Evolutionary conservation across 37 sponge, comb jelly and placozoan species (phyloP).

Genomic region (Ianthella basta): DNA sequence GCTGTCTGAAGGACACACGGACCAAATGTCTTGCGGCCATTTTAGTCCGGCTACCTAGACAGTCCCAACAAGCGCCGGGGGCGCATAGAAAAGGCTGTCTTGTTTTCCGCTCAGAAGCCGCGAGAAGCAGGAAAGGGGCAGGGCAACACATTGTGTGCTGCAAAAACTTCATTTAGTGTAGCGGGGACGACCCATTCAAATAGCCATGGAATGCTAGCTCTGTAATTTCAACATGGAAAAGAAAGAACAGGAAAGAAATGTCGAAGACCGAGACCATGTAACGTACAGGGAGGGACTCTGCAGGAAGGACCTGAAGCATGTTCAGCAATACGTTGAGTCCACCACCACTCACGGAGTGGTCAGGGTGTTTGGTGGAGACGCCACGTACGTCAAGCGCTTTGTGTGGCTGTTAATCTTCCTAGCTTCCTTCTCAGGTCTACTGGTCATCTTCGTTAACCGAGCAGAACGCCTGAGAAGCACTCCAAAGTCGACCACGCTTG

Average conservation of each 20-base stretch:
- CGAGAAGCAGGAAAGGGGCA: too few relatives aligned
- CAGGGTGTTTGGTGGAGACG: neutral
- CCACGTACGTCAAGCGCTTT: neutral
- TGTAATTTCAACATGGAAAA: too few relatives aligned
- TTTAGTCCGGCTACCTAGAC: too few relatives aligned
- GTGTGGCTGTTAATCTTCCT: neutral
- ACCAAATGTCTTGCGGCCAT: too few relatives aligned
- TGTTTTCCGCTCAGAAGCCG: too few relatives aligned
- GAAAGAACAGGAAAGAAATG: neutral
- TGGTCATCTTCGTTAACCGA: constrained; percentile 26
- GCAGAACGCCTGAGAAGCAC: neutral
- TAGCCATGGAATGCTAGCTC: too few relatives aligned
- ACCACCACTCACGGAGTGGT: constrained; percentile 24
- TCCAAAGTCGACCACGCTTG: neutral
- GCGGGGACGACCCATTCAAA: too few relatives aligned
- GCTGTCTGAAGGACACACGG: too few relatives aligned
- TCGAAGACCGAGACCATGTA: neutral
- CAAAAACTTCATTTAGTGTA: too few relatives aligned
- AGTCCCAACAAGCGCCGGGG: too few relatives aligned
- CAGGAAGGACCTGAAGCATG: neutral
- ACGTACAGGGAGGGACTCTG: constrained; percentile 3
- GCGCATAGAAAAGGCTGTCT: too few relatives aligned
- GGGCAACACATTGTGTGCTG: too few relatives aligned
- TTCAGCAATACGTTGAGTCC: constrained; percentile 5
- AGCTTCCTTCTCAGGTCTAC: neutral